A percentile compares a stretch with the other conserved stretches of the same genome.
Conservation (phyloP, 2,888 invertebrate species). For the Stenurella melanura region DNA sequence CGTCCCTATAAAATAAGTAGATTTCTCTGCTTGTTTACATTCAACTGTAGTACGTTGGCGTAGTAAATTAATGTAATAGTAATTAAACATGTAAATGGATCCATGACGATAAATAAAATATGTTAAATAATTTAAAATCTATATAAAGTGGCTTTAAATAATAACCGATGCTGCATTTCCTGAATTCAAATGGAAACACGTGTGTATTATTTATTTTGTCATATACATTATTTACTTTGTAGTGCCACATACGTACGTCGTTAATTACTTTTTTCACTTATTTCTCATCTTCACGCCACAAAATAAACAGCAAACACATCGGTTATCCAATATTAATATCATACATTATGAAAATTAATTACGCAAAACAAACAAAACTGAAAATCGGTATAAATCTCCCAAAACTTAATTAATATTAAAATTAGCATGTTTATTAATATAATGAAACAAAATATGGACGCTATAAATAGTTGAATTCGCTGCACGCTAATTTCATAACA, state of each 20-base stretch:
- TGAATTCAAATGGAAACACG: background rate
- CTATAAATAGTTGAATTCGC: constrained; percentile 57
- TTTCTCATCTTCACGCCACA: background rate
- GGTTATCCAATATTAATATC: constrained; percentile 23
- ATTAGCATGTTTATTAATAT: constrained; percentile 56
- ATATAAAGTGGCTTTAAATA: background rate
- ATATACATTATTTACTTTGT: background rate
- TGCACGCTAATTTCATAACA: constrained; percentile 60
- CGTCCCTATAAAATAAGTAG: no score
- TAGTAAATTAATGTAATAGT: no score
- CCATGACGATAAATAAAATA: no score
- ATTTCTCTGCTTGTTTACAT: no score
- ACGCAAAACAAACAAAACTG: constrained; percentile 45
- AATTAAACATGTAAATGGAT: no score
- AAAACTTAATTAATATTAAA: constrained; percentile 55
- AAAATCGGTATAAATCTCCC: constrained; percentile 52
- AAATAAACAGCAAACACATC: background rate
- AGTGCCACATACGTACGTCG: background rate
- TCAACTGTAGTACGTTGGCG: no score
- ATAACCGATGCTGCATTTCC: background rate
- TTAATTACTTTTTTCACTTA: background rate
- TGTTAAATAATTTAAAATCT: no score
- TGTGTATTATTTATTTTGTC: background rate
- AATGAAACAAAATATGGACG: constrained; percentile 53
- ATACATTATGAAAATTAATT: constrained; percentile 47